Evolutionary conservation across 2,797 vertebrate species (phyloP).

Genomic region (Neomorphus geoffroyi): DNA sequence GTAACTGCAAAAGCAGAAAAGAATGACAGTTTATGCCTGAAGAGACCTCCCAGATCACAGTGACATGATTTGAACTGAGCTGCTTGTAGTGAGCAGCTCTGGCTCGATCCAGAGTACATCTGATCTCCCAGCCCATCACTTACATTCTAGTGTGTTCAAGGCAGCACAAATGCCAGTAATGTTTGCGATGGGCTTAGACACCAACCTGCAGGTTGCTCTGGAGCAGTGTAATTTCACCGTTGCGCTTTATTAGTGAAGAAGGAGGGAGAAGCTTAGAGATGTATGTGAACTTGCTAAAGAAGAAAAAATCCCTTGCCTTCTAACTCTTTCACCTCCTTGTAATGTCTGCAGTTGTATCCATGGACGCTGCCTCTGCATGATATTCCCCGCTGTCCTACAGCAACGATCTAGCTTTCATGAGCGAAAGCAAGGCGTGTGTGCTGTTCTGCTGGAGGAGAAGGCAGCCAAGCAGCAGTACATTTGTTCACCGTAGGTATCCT

Average conservation of each 20-base stretch:
- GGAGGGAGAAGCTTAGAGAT: not conserved
- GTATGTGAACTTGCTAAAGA: not conserved
- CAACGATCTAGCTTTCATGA: not conserved
- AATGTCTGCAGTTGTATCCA: not conserved
- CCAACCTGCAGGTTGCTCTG: not conserved
- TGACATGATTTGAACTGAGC: not conserved
- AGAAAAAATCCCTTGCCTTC: not conserved
- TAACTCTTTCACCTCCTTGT: not conserved
- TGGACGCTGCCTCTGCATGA: not conserved
- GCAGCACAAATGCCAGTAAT: not conserved
- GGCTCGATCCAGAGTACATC: fast-evolving
- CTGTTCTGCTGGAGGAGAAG: not conserved
- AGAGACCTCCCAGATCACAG: not conserved
- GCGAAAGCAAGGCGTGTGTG: not conserved
- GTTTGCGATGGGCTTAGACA: not conserved
- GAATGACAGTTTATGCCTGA: not conserved
- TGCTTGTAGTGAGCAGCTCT: not conserved
- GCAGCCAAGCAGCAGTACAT: not conserved
- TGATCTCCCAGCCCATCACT: not conserved
- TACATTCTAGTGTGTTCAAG: not conserved
- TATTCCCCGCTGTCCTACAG: not conserved
- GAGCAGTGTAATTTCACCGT: not conserved
- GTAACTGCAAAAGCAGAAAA: not conserved
- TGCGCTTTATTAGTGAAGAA: not conserved
- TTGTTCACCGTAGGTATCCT: not conserved